phyloP scores from a whole-genome alignment of 2,797 vertebrate genomes.

The Labroides dimidiatus region DNA sequence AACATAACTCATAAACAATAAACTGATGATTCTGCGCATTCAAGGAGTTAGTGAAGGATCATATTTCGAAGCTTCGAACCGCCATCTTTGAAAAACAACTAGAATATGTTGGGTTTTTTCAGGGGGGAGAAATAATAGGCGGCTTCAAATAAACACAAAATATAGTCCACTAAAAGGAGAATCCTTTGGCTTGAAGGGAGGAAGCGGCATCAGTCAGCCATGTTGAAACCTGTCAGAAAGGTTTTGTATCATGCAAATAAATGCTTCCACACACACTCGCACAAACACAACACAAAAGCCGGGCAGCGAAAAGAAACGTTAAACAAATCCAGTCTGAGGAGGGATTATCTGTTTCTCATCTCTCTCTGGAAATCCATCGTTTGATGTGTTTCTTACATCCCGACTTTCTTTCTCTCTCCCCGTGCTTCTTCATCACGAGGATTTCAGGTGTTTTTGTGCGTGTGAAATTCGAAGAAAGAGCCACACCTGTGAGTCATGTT shows the following conservation, averaged over 20 bases:
- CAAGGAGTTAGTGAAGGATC: too few relatives aligned
- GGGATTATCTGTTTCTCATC: conserved; percentile 36
- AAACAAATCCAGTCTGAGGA: neutral
- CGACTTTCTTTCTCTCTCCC: conserved; percentile 16
- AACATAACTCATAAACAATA: too few relatives aligned
- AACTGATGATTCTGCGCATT: too few relatives aligned
- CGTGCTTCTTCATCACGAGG: neutral
- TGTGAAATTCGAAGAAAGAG: conserved; percentile 10
- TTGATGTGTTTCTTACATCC: conserved; percentile 31
- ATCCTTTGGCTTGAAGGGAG: neutral
- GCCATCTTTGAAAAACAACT: neutral
- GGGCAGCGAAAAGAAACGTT: neutral
- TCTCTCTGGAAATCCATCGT: conserved; percentile 47
- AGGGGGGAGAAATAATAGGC: neutral
- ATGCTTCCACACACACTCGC: conserved; percentile 8
- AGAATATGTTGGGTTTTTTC: neutral
- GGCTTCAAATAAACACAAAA: neutral
- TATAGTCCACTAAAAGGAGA: neutral
- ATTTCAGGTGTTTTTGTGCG: conserved; percentile 12
- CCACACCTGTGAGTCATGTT: conserved; percentile 8
- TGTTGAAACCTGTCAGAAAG: conserved; percentile 35
- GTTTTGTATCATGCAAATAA: conserved; percentile 43
- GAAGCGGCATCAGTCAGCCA: conserved; percentile 16
- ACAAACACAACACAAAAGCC: conserved; percentile 17
- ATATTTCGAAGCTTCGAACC: too few relatives aligned